Evolutionary conservation across 2,888 invertebrate species (phyloP).

Genomic region (Brachyptera putata): DNA sequence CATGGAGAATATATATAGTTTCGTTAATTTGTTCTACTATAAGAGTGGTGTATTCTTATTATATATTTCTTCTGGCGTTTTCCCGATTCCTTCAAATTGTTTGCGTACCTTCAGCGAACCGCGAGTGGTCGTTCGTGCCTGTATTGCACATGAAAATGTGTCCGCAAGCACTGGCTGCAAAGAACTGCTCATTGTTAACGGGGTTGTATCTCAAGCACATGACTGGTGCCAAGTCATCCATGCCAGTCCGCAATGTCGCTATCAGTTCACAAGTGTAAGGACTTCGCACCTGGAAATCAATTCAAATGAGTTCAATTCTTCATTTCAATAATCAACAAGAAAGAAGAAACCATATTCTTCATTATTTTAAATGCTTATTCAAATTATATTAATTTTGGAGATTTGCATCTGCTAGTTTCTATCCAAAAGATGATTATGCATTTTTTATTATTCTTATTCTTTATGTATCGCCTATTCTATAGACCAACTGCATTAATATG

Average conservation of each 20-base stretch:
- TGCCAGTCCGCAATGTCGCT: conserved; percentile 37
- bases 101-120: conserved; percentile 39
- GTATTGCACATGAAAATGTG: conserved; percentile 40
- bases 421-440: too few species aligned
- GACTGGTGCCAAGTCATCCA: conserved; percentile 39
- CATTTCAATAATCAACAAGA: not conserved
- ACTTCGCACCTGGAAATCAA: conserved; percentile 39
- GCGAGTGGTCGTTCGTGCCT: too few species aligned
- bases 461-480: too few species aligned
- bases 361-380: not conserved
- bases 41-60: too few species aligned
- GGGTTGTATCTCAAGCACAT: conserved; percentile 42
- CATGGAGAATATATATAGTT: too few species aligned
- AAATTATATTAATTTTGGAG: too few species aligned
- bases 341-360: not conserved
- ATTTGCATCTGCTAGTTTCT: too few species aligned
- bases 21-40: too few species aligned
- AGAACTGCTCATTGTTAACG: conserved; percentile 37
- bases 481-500: too few species aligned
- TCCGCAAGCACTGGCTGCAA: conserved; percentile 42
- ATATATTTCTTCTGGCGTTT: too few species aligned
- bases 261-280: conserved; percentile 38
- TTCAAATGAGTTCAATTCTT: too few species aligned
- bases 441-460: too few species aligned
- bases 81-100: not conserved